Base-by-base conservation (phyloP, 2,113 vertebrate genomes). In the Tapirus terrestris region DNA sequence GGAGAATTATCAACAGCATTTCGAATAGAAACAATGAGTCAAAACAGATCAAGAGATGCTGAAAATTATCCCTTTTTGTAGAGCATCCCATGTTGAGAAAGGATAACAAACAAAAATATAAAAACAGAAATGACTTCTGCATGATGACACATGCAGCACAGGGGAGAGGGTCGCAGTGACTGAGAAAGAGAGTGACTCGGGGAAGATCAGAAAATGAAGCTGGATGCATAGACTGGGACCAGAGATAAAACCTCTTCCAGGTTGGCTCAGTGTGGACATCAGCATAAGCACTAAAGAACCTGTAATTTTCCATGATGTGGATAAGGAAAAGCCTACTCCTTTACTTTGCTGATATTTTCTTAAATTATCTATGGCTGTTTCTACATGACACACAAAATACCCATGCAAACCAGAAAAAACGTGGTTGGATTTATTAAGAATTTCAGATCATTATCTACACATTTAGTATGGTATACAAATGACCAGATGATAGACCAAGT, bases 141-240 rank as follows among this genome's bases (percentile, higher is more conserved):
- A 16, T 2, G 1, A 10, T 17, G 5, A 39, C 4, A 51, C 5
- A 3, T 13, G 20, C 6, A 39, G 8, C 3, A 72, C 4, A 17
- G 4, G 2, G 27, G 8, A 72, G 9, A 21, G 14, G 10, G 8
- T 6, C 53, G 39, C 13, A 0, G 36, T 29, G 51, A 58, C 5
- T 16, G 18, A 67, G 36, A 43, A 65, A 16, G 17, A 45, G 25
- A 65, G 3, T 21, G 7, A n/a, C 48, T 73, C 9, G 18, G 72
- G 21, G 80, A 60, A 60, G 56, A 60, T 51, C 20, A 68, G 56
- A n/a, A 56, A 67, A 58, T 68, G 51, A 68, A 89, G 13, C 18
- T 67, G 27, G 9, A 12, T 43, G 13, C 0, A 1, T 39, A 56
- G 25, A 56, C 6, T 8, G 27, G 60, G 9, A 13, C 5, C 29